Conservation (phyloP, 2,113 vertebrate genomes). For the Corvus moneduloides region DNA sequence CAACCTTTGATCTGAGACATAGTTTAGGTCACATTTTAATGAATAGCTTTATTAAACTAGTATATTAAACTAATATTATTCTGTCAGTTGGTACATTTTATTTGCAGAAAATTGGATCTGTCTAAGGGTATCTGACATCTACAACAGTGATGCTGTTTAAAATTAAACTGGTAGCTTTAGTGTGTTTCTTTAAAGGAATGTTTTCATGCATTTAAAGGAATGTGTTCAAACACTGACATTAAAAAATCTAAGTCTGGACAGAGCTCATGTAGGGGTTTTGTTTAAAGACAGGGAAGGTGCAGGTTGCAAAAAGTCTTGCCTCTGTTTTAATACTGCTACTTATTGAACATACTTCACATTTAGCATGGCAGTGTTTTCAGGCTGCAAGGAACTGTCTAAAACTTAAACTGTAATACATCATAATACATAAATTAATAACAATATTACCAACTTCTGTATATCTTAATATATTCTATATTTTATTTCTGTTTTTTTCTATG, state of each 20-base stretch:
- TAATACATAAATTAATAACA: neutral
- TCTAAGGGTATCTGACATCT: slow-evolving; percentile 20
- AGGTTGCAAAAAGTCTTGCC: neutral
- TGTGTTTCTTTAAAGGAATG: slow-evolving; percentile 5
- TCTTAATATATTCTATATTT: neutral
- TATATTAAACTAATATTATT: slow-evolving; percentile 65
- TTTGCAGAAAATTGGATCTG: slow-evolving; percentile 58
- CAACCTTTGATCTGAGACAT: slow-evolving; percentile 38
- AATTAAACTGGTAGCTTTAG: slow-evolving; percentile 22
- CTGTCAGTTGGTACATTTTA: slow-evolving; percentile 51
- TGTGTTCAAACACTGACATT: neutral
- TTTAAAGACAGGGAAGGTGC: neutral
- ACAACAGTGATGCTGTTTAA: slow-evolving; percentile 29
- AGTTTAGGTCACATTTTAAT: slow-evolving; percentile 55
- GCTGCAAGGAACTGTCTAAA: neutral
- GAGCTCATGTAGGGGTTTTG: neutral
- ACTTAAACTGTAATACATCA: neutral
- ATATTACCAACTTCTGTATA: neutral
- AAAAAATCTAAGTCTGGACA: slow-evolving; percentile 11
- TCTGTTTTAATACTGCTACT: neutral
- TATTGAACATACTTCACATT: neutral
- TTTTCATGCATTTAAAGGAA: slow-evolving; percentile 11
- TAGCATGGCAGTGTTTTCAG: neutral
- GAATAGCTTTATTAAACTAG: slow-evolving; percentile 59
- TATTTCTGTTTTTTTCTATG: neutral